Base-by-base conservation (phyloP, 2,113 vertebrate genomes). In the Phaethon lepturus region DNA sequence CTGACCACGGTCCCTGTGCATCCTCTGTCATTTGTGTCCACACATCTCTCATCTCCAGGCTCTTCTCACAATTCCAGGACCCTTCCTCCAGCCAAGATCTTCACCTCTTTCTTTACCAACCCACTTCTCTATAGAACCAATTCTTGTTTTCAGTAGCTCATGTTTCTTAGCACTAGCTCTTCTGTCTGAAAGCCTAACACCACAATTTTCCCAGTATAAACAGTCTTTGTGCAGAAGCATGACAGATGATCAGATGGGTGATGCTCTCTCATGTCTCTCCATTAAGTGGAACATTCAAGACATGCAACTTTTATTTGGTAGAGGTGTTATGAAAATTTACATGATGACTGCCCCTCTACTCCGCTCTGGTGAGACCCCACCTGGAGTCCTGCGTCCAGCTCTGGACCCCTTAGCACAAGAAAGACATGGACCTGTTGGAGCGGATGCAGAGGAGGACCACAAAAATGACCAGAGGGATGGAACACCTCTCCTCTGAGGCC, bases 271-370 rank as follows among this genome's bases (percentile, higher is more conserved):
- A 22, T 49, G 45, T 42, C 23, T 60, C 26, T 87, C 31, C 13
- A 25, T 62, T 49, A 71, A 42, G 14, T 67, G 45, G 17, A 74
- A 88, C 38, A 58, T 58, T 81, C 40, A 74, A 76, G 18, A 40
- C 22, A 35, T 13, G 1, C 2, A 86, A 35, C 9, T 15, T 82
- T 69, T 60, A 31, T 56, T 73, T 77, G 24, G 12, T 55, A 10
- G 28, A 56, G 13, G 6, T 56, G 5, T 45, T 85, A 74, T 11
- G 20, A 75, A 74, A 78, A 18, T 66, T 87, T 74, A 47, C 18
- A 59, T 0, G 0, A 31, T 6, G 6, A 56, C 15, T 52, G 17
- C 38, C 38, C 38, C 38, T 38, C 38, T 38, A 38, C 38, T 38
- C 38, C 38, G 38, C 38, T 38, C 38, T 38, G 38, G 38, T 38